Evolutionary conservation across 1,140 invertebrate genomes (phyloP), one percentile per base, ranked within the genome.

Genomic region (Heliconius congener): DNA sequence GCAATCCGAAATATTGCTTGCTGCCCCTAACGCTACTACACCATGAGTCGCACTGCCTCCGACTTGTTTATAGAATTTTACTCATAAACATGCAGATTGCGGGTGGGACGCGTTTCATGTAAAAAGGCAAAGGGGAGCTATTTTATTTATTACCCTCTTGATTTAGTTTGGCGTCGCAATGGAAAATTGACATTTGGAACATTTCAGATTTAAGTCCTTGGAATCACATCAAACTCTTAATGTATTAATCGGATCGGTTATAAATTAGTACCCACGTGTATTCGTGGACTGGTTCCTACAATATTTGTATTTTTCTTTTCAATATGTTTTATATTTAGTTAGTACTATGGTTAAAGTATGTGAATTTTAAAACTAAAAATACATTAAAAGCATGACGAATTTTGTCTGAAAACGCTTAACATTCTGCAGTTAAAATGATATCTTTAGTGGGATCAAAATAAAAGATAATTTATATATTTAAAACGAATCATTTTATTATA

Each of bases 71-170:
- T 94, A 93, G 91, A 94, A 94, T 93, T 93, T 92, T 91, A 85
- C 90, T 93, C 92, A 94, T 94, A 94, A 94, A 94, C 93, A 93
- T 94, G 93, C 90, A 94, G 93, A 94, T 94, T 94, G 91, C 89
- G 91, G 91, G 90, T 91, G 91, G 87, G 90, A 91, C 90, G 87
- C 86, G 86, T 92, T 93, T 93, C 93, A 93, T 93, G 88, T 90
- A 91, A 93, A 92, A 91, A 88, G 86, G 81, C 83, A 85, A 90
- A 88, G 90, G 93, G 91, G 89, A 90, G 88, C 83, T 82, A 86
- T 93, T 93, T 93, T 94, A 94, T 94, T 94, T 94, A 94, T 94
- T 93, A 86, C 90, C 86, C 89, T 91, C 93, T 91, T 92, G 91
- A 93, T 89, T 91, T 87, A 82, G 81, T 79, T 84, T 79, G 87